Evolutionary conservation across 2,888 invertebrate species (phyloP), one percentile per base, ranked within the genome.

Genomic region (Xestia ashworthii): DNA sequence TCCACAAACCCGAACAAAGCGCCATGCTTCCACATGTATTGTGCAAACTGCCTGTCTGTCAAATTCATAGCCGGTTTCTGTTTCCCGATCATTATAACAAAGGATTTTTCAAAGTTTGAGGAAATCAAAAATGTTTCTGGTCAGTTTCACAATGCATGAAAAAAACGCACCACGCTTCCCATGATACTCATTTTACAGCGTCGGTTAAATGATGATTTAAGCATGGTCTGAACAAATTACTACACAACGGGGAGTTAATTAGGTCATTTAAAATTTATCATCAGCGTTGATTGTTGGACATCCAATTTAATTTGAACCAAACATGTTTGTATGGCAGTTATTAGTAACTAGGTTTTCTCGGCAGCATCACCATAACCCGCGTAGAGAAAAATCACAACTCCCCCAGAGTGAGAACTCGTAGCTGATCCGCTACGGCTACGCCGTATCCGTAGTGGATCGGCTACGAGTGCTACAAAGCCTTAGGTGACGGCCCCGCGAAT

Each of bases 181-280:
- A 48, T 55, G 38, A 19, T 53, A 48, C n/a, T 0, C 1, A 46
- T 38, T 76, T 66, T 58, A 44, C 50, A 44, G 9, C 22, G 50
- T 38, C 14, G 14, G 65, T 69, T 65, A 70, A 79, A 80, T 60
- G 50, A 76, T 60, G 76, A 77, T 80, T 66, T 60, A 77, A 48
- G 16, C 71, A 44, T n/a, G 41, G 32, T 32, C n/a, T n/a, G n/a
- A 41, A 82, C 82, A 78, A 78, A 81, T 82, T 71, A 78, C 71
- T 32, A 48, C 82, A 82, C 66, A 67, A 67, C 41, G 16, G 32
- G 11, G 41, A 55, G 78, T 81, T 81, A 82, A 82, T 81, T 81
- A 62, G 78, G 25, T 82, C 60, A 78, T 81, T 78, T 71, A 81
- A 82, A 78, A 81, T 82, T 44, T 82, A 82, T 71, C 66, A 71